phyloP scores from a whole-genome alignment of 2,888 invertebrate genomes.

The Pediacus dermestoides region DNA sequence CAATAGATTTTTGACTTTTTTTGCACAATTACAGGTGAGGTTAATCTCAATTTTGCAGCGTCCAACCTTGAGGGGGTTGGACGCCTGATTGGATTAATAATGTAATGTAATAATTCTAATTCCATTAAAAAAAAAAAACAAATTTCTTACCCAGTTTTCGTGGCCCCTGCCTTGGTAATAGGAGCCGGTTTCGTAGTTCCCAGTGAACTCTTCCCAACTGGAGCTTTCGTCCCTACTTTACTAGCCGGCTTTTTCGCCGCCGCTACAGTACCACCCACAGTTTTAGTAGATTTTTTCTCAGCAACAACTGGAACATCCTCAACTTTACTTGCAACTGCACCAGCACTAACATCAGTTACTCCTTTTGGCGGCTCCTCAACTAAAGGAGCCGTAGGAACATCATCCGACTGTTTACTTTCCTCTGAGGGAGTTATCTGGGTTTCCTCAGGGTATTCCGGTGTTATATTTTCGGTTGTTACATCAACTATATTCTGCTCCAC shows the following conservation, averaged over 20 bases:
- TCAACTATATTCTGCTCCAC: neutral
- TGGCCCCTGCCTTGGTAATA: too few species aligned
- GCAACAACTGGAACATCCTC: neutral
- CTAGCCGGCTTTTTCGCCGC: constrained; percentile 4
- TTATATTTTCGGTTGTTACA: constrained; percentile 33
- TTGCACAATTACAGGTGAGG: too few species aligned
- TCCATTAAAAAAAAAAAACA: too few species aligned
- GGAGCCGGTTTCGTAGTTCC: too few species aligned
- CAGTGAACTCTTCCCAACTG: too few species aligned
- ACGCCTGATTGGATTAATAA: too few species aligned
- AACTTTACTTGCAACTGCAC: neutral
- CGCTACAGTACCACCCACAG: neutral
- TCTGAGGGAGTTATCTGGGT: constrained; percentile 38
- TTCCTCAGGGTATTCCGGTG: constrained; percentile 38
- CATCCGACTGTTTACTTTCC: constrained; percentile 34
- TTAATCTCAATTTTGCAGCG: too few species aligned
- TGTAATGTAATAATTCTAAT: too few species aligned
- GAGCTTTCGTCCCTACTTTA: too few species aligned
- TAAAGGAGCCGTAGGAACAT: constrained; percentile 17
- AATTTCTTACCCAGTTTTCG: too few species aligned
- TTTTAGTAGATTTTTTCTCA: constrained; percentile 1
- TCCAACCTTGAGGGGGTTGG: too few species aligned
- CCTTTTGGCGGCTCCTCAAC: constrained; percentile 15
- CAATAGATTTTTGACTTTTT: too few species aligned
- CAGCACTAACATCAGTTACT: constrained; percentile 2